phyloP scores from a whole-genome alignment of 2,113 vertebrate species.

The Elephas maximus region DNA sequence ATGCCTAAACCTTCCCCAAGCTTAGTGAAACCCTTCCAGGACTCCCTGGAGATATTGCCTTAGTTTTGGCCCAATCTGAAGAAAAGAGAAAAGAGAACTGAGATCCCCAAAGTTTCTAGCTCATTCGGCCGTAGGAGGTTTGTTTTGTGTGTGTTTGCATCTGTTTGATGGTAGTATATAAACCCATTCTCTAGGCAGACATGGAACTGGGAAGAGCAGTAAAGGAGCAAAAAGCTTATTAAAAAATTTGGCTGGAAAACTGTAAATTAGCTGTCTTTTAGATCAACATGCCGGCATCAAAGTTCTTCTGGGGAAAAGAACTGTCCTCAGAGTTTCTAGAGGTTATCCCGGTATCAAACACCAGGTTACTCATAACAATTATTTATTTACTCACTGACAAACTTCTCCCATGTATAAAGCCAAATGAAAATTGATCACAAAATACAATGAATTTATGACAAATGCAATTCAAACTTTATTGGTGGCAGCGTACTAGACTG shows the following conservation, averaged over 20 bases:
- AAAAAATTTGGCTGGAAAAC: not conserved
- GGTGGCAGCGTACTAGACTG: not conserved
- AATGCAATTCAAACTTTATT: not conserved
- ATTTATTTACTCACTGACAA: not conserved
- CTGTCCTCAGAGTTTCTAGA: not conserved
- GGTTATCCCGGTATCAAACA: not conserved
- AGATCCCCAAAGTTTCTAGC: not conserved
- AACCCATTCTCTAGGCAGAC: not conserved
- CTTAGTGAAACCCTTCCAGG: not conserved
- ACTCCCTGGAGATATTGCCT: not conserved
- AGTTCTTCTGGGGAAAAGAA: not conserved
- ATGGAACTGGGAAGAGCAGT: not conserved
- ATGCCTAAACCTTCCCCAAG: not conserved
- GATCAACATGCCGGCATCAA: not conserved
- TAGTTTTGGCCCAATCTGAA: not conserved
- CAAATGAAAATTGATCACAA: conserved; percentile 36
- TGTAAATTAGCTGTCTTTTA: not conserved
- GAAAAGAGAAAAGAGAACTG: not conserved
- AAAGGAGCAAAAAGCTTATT: not conserved
- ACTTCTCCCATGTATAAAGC: not conserved
- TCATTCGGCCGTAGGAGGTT: not conserved
- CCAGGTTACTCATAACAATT: not conserved
- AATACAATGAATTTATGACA: not conserved
- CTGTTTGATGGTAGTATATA: not conserved
- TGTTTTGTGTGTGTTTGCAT: not conserved